Evolutionary conservation across 2,888 invertebrate species (phyloP), one percentile per base, ranked within the genome.

Genomic region (Branchellion lobata): DNA sequence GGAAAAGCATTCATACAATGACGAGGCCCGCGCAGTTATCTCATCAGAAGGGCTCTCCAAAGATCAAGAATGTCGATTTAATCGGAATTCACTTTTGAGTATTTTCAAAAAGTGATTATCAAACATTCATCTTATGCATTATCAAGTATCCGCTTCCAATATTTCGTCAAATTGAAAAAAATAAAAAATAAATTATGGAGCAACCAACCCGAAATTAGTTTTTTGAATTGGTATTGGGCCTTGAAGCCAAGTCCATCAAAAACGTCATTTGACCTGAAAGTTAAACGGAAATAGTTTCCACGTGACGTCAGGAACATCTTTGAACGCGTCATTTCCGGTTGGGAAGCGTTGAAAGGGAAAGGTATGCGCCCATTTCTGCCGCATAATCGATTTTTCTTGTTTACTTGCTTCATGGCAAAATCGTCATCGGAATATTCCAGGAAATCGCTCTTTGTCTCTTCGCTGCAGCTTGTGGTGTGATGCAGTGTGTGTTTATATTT

Each of bases 171-270:
- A n/a, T n/a, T n/a, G n/a, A n/a, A n/a, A n/a, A n/a, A n/a, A n/a
- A n/a, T n/a, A n/a, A n/a, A n/a, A n/a, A n/a, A n/a, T n/a, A n/a
- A n/a, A n/a, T n/a, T n/a, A n/a, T n/a, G n/a, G n/a, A n/a, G n/a
- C 40, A 5, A 40, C 40, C 14, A 57, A 57, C 61, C 61, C 24
- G 61, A 57, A n/a, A 57, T 57, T 18, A 24, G 21, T n/a, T 75
- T 75, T 53, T 53, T 75, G 53, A 75, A 75, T 51, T 75, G 75
- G 27, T 75, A 75, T 27, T n/a, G 11, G 53, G 75, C 75, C 31
- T 24, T 53, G 75, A 75, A 75, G 5, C 75, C 75, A 27, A 51
- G 75, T 1, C 75, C 75, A 53, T 75, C 75, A 33, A 53, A 75
- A 1, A 75, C 75, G 75, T 75, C 51, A n/a, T 75, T 75, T 8